Percentiles rank a stretch among this genome's conserved stretches.
phyloP scores from a whole-genome alignment of 2,797 vertebrate genomes.

The Pangasius larnaudii region DNA sequence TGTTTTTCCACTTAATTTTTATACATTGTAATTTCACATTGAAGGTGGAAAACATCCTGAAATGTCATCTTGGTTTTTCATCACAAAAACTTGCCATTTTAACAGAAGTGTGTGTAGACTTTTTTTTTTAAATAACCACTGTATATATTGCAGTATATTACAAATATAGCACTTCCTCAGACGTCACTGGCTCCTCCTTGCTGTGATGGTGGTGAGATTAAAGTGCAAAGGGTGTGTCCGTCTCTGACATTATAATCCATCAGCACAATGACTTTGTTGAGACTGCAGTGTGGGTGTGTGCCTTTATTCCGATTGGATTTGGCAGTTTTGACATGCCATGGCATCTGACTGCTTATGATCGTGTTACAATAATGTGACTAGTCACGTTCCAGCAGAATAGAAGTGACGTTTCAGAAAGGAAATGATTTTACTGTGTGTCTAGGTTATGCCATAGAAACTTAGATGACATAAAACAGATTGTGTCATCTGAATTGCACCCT shows the following conservation, averaged over 20 bases:
- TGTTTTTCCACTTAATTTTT: too few species aligned
- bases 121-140: too few species aligned
- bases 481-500: background rate
- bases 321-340: background rate
- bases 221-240: constrained; percentile 46
- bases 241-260: constrained; percentile 34
- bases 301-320: background rate
- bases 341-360: background rate
- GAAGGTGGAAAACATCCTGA: too few species aligned
- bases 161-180: background rate
- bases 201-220: constrained; percentile 11
- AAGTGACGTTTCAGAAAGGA: background rate
- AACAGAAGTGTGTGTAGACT: too few species aligned
- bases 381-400: background rate
- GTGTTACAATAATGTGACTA: background rate
- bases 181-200: background rate
- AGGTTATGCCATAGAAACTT: background rate
- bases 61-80: too few species aligned
- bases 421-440: background rate
- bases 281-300: constrained; percentile 1
- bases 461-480: background rate
- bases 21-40: too few species aligned
- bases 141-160: background rate
- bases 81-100: too few species aligned
- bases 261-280: constrained; percentile 17